Evolutionary conservation across 2,888 invertebrate genomes (phyloP).

Genomic region (Isoperla grammatica): DNA sequence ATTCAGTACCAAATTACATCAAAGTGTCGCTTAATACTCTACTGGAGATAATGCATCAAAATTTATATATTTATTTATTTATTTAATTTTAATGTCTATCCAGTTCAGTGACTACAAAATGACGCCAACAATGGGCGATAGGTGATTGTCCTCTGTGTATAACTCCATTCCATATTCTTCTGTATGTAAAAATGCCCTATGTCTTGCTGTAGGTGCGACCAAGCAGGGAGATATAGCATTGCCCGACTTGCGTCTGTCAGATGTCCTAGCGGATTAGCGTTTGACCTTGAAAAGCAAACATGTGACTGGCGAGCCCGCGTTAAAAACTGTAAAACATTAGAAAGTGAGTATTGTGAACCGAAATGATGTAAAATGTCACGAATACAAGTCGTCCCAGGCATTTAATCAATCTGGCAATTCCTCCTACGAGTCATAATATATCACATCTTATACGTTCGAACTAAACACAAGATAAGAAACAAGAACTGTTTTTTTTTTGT

Average conservation of each 20-base stretch:
- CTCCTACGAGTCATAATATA: too few relatives aligned
- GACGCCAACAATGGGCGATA: too few relatives aligned
- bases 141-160: too few relatives aligned
- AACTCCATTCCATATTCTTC: not conserved
- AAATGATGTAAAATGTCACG: slow-evolving; percentile 24
- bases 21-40: too few relatives aligned
- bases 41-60: too few relatives aligned
- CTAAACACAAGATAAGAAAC: too few relatives aligned
- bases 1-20: too few relatives aligned
- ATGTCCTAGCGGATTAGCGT: slow-evolving; percentile 86
- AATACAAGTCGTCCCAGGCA: not conserved
- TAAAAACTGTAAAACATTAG: slow-evolving; percentile 88
- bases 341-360: slow-evolving; percentile 65
- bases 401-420: not conserved
- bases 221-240: slow-evolving; percentile 79
- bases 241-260: slow-evolving; percentile 83
- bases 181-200: not conserved
- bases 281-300: slow-evolving; percentile 91
- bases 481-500: too few relatives aligned
- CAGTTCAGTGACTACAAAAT: too few relatives aligned
- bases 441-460: too few relatives aligned
- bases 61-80: too few relatives aligned
- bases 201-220: slow-evolving; percentile 77
- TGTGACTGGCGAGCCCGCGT: slow-evolving; percentile 96
- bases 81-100: too few relatives aligned